Conservation (phyloP, 35 echinoderm and acorn worm species). For the Nesometra sesokonis region DNA sequence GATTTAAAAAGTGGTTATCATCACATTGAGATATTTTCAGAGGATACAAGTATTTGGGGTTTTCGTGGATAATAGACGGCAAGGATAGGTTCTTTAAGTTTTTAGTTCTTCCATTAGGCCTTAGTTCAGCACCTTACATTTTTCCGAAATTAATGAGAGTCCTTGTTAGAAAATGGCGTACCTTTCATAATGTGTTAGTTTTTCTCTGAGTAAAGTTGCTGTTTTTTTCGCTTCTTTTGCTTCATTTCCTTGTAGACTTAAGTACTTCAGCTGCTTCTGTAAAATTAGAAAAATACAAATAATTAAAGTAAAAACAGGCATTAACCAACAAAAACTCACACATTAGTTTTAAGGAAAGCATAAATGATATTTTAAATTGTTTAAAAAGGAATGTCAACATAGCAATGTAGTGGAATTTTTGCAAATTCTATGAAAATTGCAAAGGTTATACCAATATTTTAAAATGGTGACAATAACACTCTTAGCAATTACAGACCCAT, state of each 20-base stretch:
- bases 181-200: not conserved
- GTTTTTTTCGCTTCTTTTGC: not conserved
- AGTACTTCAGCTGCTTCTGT: not conserved
- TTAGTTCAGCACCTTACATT: constrained; percentile 14
- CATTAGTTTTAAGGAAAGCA: too few relatives aligned
- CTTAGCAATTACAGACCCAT: too few relatives aligned
- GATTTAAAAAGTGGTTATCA: constrained; percentile 31
- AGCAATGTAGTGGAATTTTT: too few relatives aligned
- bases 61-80: too few relatives aligned
- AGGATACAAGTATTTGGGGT: constrained; percentile 6
- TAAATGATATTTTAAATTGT: too few relatives aligned
- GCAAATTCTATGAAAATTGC: too few relatives aligned
- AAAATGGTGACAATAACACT: too few relatives aligned
- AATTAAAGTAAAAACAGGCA: too few relatives aligned
- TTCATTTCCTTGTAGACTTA: not conserved
- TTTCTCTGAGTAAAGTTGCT: not conserved
- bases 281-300: not conserved
- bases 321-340: too few relatives aligned
- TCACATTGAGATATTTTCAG: constrained; percentile 17
- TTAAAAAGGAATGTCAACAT: too few relatives aligned
- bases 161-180: constrained; percentile 18
- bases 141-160: constrained; percentile 14
- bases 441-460: too few relatives aligned
- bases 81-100: not conserved
- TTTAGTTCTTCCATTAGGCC: constrained; percentile 8